Percentiles rank a stretch among this genome's conserved stretches.
These are phyloP conservation scores for Zelostemma sp. DNA, from an alignment of 1,140 invertebrate species.

Conservation along the genomic window DNA sequence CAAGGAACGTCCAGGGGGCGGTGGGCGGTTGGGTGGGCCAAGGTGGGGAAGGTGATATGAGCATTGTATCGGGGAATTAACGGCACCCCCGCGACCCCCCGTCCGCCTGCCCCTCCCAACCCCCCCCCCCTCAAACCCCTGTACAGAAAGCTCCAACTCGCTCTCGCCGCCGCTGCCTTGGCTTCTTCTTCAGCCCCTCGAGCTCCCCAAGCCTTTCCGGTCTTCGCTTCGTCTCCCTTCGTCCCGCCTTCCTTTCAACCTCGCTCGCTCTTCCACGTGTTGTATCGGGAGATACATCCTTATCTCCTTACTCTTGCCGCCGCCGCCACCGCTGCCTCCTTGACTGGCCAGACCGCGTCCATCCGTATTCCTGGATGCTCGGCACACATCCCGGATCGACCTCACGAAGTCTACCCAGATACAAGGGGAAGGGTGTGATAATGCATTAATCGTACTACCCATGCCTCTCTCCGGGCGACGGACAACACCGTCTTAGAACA, in stretches of 20 bases:
- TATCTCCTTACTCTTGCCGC: conserved; percentile 19
- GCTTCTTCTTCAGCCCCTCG: conserved; percentile 22
- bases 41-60: conserved; percentile 67
- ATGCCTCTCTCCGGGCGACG: conserved; percentile 12
- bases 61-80: conserved; percentile 73
- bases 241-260: conserved; percentile 18
- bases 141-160: conserved; percentile 30
- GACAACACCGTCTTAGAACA: background rate
- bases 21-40: conserved; percentile 43
- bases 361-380: conserved; percentile 34
- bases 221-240: conserved; percentile 10
- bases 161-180: conserved; percentile 6
- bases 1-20: conserved; percentile 69
- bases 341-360: conserved; percentile 44
- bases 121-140: conserved; percentile 21
- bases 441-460: conserved; percentile 33
- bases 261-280: conserved; percentile 24
- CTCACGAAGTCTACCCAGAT: conserved; percentile 15
- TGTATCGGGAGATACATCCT: conserved; percentile 36
- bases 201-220: conserved; percentile 22
- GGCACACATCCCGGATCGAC: conserved; percentile 44
- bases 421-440: conserved; percentile 33
- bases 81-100: conserved; percentile 54
- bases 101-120: background rate
- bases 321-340: conserved; percentile 13